A percentile compares a stretch with the other conserved stretches of the same genome.
phyloP scores from a whole-genome alignment of 1,140 invertebrate species.

The Rhizoglyphus robini region DNA sequence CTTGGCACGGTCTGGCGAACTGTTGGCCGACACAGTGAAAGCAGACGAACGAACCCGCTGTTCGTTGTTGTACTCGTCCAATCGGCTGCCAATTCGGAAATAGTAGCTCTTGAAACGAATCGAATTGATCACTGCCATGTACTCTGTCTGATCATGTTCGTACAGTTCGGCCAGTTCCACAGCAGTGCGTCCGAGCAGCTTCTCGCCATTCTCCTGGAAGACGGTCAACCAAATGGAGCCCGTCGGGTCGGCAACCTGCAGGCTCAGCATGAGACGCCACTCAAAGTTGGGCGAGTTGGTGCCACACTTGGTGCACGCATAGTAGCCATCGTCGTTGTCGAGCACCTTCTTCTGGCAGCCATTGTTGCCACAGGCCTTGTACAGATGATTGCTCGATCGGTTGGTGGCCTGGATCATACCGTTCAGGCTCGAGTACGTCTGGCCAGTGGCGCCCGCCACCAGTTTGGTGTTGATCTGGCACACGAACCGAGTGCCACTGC shows the following conservation, averaged over 20 bases:
- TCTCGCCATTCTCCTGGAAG: constrained; percentile 74
- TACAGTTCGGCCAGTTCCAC: constrained; percentile 27
- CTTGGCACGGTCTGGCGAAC: too few relatives aligned
- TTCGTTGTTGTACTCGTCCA: constrained; percentile 84
- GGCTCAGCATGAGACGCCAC: constrained; percentile 59
- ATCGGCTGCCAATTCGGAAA: constrained; percentile 66
- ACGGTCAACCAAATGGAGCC: constrained; percentile 71
- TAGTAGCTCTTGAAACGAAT: constrained; percentile 62
- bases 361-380: constrained; percentile 67
- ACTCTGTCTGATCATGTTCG: constrained; percentile 33
- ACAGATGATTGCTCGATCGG: constrained; percentile 56
- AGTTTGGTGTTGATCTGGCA: constrained; percentile 6
- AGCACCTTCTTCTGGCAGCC: constrained; percentile 85
- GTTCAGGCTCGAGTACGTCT: constrained; percentile 62
- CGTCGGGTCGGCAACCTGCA: constrained; percentile 63
- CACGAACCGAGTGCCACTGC: background rate
- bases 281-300: constrained; percentile 67
- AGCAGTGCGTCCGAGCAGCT: constrained; percentile 46
- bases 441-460: constrained; percentile 29
- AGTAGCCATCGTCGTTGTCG: constrained; percentile 66
- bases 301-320: constrained; percentile 86
- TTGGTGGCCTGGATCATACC: constrained; percentile 50
- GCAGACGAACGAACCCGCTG: constrained; percentile 40
- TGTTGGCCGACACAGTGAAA: too few relatives aligned
- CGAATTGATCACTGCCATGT: constrained; percentile 49